A percentile compares a stretch with the other conserved stretches of the same genome.
These are phyloP conservation scores for Leucozona laternaria DNA, from an alignment of 2,888 invertebrate genomes.

Conservation along the genomic window DNA sequence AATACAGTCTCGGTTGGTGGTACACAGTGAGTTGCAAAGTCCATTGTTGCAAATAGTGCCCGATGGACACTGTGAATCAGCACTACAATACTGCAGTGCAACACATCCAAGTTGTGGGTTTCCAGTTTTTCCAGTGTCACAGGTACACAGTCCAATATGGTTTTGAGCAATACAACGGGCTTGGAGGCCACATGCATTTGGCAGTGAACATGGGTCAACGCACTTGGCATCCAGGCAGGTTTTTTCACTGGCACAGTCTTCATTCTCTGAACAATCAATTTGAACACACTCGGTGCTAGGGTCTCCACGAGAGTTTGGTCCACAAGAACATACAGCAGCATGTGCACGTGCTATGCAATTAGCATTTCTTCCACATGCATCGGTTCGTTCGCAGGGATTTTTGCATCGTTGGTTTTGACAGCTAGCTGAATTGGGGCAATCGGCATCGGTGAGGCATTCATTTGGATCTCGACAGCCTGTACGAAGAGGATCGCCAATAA, in stretches of 20 bases:
- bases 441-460: constrained; percentile 91
- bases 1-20: constrained; percentile 92
- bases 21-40: constrained; percentile 91
- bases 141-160: constrained; percentile 93
- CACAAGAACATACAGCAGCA: constrained; percentile 90
- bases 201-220: constrained; percentile 91
- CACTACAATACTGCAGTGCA: constrained; percentile 91
- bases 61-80: constrained; percentile 91
- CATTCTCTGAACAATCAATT: constrained; percentile 91
- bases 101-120: constrained; percentile 94
- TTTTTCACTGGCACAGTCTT: constrained; percentile 89
- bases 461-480: constrained; percentile 92
- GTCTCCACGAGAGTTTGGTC: constrained; percentile 90
- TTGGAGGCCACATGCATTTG: constrained; percentile 92
- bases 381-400: constrained; percentile 89
- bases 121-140: constrained; percentile 92
- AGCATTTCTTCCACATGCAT: constrained; percentile 90
- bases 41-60: constrained; percentile 93
- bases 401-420: constrained; percentile 90
- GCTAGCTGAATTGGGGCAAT: constrained; percentile 91
- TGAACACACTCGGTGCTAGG: constrained; percentile 89
- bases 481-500: constrained; percentile 90
- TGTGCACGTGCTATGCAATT: constrained; percentile 89
- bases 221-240: constrained; percentile 92
- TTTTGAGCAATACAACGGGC: constrained; percentile 90